A percentile compares a stretch with the other conserved stretches of the same genome.
These are phyloP conservation scores for Ips typographus DNA, from an alignment of 1,140 invertebrate genomes.

Conservation along the genomic window DNA sequence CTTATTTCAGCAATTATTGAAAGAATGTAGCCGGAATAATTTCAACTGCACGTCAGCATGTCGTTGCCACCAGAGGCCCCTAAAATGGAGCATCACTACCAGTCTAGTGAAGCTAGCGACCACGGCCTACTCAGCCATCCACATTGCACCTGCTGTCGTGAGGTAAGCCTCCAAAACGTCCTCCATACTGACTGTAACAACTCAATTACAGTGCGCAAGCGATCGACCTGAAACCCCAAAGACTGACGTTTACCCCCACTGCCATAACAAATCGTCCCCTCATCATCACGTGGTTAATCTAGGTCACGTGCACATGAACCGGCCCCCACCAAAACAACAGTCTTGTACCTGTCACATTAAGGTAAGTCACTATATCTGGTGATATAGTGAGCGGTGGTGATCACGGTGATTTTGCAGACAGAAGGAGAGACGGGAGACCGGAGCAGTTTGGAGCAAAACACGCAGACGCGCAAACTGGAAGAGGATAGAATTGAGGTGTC, in stretches of 20 bases:
- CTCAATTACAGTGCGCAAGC: conserved; percentile 4
- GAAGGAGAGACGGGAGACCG: conserved; percentile 38
- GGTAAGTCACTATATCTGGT: conserved; percentile 6
- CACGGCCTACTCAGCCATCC: conserved; percentile 41
- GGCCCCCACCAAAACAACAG: conserved; percentile 5
- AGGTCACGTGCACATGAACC: conserved; percentile 11
- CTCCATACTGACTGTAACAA: not conserved
- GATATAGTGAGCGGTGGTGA: conserved; percentile 34
- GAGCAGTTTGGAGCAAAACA: conserved; percentile 25
- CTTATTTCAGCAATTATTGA: too few species aligned
- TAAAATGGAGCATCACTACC: conserved; percentile 45
- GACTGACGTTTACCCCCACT: conserved; percentile 24
- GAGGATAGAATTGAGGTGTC: conserved; percentile 51
- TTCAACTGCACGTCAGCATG: not conserved
- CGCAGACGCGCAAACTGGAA: conserved; percentile 44
- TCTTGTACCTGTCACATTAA: conserved; percentile 12
- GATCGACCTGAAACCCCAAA: conserved; percentile 21
- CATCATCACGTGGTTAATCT: conserved; percentile 8
- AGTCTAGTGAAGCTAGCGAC: conserved; percentile 47
- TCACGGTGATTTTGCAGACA: conserved; percentile 28
- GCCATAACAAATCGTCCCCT: conserved; percentile 16
- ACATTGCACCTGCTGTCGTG: conserved; percentile 42
- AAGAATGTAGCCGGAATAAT: not conserved
- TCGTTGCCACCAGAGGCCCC: conserved; percentile 34
- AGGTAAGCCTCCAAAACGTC: conserved; percentile 8